A percentile compares a stretch with the other conserved stretches of the same genome.
Evolutionary conservation across 2,888 invertebrate genomes (phyloP).

Genomic region (Cephalotes varians): DNA sequence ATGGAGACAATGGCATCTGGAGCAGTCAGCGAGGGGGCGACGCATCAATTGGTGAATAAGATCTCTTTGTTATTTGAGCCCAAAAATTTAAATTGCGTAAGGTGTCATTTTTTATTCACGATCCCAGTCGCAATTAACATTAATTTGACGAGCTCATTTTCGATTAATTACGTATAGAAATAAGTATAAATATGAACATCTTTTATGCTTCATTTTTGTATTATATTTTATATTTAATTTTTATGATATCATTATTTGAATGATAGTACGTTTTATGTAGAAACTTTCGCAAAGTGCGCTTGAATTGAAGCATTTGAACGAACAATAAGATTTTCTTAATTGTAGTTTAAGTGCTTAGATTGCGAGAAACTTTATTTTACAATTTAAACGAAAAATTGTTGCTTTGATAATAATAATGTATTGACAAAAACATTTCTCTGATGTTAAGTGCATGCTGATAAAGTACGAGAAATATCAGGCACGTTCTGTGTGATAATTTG

Average conservation of each 20-base stretch:
- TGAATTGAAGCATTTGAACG: not conserved
- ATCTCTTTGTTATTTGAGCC: not conserved
- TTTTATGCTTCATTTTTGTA: not conserved
- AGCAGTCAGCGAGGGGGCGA: not conserved
- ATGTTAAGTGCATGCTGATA: not conserved
- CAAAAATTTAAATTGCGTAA: not conserved
- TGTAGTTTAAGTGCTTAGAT: not conserved
- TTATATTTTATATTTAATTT: not conserved
- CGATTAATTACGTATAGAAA: not conserved
- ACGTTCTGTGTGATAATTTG: not conserved
- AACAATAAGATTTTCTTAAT: not conserved
- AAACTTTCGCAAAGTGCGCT: not conserved
- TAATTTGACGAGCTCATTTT: not conserved
- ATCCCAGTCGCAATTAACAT: not conserved
- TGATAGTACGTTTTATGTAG: not conserved
- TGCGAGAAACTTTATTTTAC: not conserved
- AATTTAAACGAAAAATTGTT: not conserved
- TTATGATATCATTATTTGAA: not conserved
- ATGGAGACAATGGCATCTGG: not conserved
- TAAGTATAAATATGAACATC: not conserved
- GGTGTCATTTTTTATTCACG: not conserved
- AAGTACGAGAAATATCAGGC: not conserved
- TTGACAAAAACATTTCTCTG: not conserved
- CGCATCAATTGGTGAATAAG: constrained; percentile 3
- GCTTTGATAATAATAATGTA: not conserved